Percentiles rank a stretch among this genome's conserved stretches.
Conservation (phyloP, 2,797 vertebrate species). For the Lepilemur septentrionalis region DNA sequence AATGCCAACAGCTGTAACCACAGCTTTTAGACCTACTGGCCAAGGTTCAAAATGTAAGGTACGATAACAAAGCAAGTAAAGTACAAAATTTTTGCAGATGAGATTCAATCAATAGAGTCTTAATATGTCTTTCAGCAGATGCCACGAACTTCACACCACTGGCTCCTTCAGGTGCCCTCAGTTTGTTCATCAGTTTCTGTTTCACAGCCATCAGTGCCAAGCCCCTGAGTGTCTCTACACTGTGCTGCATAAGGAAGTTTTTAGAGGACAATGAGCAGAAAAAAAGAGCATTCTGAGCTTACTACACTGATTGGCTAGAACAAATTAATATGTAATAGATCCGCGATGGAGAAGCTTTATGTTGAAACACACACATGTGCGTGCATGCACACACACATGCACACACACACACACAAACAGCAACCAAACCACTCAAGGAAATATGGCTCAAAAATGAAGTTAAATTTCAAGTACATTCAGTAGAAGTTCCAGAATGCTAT, state of each 20-base stretch:
- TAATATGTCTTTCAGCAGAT: neutral
- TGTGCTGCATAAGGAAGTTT: neutral
- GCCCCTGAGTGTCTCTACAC: neutral
- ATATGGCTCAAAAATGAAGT: neutral
- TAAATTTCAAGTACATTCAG: constrained; percentile 8
- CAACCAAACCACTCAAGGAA: neutral
- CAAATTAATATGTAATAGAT: neutral
- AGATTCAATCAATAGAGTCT: neutral
- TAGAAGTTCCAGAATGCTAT: constrained; percentile 27
- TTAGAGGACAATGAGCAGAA: neutral
- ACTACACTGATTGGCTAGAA: neutral
- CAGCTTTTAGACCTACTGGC: neutral
- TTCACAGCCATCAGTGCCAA: neutral
- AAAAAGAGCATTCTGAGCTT: neutral
- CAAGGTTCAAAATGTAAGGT: constrained; percentile 22
- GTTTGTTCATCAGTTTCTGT: neutral
- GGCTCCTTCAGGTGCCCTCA: neutral
- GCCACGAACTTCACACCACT: neutral
- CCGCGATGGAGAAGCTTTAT: neutral
- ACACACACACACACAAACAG: neutral
- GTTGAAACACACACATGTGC: neutral
- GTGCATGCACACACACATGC: neutral
- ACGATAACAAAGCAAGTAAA: neutral
- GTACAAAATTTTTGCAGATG: neutral
- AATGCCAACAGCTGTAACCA: neutral